Base-by-base conservation (phyloP, 1,140 invertebrate species). In the Drosophila eugracilis region DNA sequence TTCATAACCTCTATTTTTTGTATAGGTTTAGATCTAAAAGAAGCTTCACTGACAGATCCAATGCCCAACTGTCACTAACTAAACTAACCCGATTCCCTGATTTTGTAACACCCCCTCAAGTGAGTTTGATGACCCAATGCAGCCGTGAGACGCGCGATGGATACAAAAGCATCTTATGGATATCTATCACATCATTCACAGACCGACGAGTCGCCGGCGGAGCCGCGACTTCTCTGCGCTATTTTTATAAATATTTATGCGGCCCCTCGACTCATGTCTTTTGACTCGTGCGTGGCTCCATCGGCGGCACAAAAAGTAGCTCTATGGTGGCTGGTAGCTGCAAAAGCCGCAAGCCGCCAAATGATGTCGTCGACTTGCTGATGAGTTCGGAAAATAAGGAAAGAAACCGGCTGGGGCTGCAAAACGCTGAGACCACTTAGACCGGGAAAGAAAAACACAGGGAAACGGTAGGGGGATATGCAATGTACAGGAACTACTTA, bases 171-270 rank as follows among this genome's bases (percentile, higher is more conserved):
- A 54, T 77, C 52, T 66, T 19, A 42, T 42, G 49, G 57, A 55
- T 70, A 63, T 53, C 54, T 48, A 67, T 66, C 78, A 76, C 78
- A 81, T 83, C 79, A 71, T 79, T 83, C 75, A 59, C 73, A 48
- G 42, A 52, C 19, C 17, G n/a, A n/a, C 21, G 44, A 66, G 42
- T 47, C n/a, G 32, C 28, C 9, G 47, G 12, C 42, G 42, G 17
- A 55, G 54, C 30, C 34, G 53, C 67, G 47, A 80, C 72, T 80
- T 70, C 55, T 34, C 14, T 9, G 48, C 28, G 52, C 83, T 86
- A 86, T 86, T 86, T 86, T 86, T 86, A 70, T 86, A 86, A 80
- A 85, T 70, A 86, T 81, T 81, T 81, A 86, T 84, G 75, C 63
- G 80, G 50, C 62, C 58, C 52, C 72, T 59, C 36, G 44, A 34